Conservation (phyloP, 1,140 invertebrate species). For the Saxidomus purpurata region DNA sequence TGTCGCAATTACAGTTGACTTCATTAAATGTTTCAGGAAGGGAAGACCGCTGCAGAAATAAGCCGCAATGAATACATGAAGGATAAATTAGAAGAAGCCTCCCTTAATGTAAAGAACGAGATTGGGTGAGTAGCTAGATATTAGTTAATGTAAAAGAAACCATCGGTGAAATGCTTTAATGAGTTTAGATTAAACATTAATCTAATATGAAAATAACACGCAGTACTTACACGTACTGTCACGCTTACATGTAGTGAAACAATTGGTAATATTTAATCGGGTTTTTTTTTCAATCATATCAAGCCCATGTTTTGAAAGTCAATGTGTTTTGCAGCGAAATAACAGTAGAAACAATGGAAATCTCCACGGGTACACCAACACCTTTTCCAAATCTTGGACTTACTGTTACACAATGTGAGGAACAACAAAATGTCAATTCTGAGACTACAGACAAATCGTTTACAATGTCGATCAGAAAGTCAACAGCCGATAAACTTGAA, state of each 20-base stretch:
- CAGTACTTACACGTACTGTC: too few species aligned
- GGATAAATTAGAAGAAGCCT: not conserved
- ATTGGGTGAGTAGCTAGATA: too few species aligned
- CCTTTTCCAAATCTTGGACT: slow-evolving; percentile 38
- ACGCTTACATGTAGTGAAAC: too few species aligned
- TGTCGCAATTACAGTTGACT: too few species aligned
- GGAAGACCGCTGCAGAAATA: not conserved
- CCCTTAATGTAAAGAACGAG: not conserved
- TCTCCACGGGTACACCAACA: slow-evolving; percentile 11
- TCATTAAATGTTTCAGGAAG: not conserved
- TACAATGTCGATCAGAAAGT: not conserved
- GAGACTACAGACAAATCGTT: not conserved
- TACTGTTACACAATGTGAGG: not conserved
- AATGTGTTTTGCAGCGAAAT: slow-evolving; percentile 18
- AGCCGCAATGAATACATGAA: slow-evolving; percentile 6
- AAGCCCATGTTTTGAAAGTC: too few species aligned
- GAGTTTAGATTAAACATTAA: too few species aligned
- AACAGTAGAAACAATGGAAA: slow-evolving; percentile 22
- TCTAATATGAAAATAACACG: too few species aligned
- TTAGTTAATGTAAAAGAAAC: too few species aligned
- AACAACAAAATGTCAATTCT: too few species aligned
- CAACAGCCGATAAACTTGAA: not conserved
- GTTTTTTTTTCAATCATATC: too few species aligned
- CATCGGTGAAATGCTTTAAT: not conserved
- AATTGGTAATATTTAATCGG: too few species aligned